Evolutionary conservation across 1,140 invertebrate genomes (phyloP).

Genomic region (Listronotus oregonensis): DNA sequence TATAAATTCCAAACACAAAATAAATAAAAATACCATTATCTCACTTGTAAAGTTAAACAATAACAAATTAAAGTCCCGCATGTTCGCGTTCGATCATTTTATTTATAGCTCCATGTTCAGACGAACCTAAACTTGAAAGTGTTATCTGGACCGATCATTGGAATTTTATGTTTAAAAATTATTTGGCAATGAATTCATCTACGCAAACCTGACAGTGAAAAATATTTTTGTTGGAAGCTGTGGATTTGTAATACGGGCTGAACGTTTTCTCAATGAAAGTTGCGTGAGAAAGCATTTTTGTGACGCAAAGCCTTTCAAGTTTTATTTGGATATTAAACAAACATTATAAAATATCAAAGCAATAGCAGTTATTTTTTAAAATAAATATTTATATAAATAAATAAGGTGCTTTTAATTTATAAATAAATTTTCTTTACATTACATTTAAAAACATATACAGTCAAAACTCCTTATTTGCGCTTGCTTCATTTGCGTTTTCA

Average conservation of each 20-base stretch:
- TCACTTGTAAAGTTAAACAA: slow-evolving; percentile 3
- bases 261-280: slow-evolving; percentile 20
- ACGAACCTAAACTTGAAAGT: slow-evolving; percentile 18
- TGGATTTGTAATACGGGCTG: not conserved
- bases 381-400: too few species aligned
- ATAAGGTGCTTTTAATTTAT: too few species aligned
- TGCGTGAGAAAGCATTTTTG: slow-evolving; percentile 13
- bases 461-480: too few species aligned
- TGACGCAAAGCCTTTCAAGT: not conserved
- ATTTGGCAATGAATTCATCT: slow-evolving; percentile 29
- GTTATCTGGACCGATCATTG: slow-evolving; percentile 4
- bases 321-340: slow-evolving; percentile 6
- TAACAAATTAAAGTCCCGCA: not conserved
- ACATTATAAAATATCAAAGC: too few species aligned
- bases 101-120: slow-evolving; percentile 18
- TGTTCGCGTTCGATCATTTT: slow-evolving; percentile 5
- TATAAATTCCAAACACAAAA: too few species aligned
- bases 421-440: too few species aligned
- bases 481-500: too few species aligned
- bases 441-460: too few species aligned
- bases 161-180: slow-evolving; percentile 28
- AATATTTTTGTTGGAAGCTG: slow-evolving; percentile 13
- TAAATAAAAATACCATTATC: too few species aligned
- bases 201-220: slow-evolving; percentile 30
- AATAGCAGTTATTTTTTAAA: too few species aligned